Evolutionary conservation across 2,797 vertebrate genomes (phyloP).

Genomic region (Synanceia verrucosa): DNA sequence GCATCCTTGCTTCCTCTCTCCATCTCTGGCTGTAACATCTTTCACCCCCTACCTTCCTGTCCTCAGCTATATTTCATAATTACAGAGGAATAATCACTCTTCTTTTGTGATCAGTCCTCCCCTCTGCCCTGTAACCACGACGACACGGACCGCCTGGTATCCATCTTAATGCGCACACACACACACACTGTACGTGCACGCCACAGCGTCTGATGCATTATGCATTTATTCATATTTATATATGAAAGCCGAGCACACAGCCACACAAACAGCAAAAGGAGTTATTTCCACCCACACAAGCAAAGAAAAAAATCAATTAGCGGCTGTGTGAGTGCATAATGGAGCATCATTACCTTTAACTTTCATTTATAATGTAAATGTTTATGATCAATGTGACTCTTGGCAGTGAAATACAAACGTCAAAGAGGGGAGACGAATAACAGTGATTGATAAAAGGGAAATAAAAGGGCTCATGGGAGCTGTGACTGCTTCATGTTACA

Average conservation of each 20-base stretch:
- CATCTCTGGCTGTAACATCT: background rate
- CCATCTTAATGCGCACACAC: slow-evolving; percentile 26
- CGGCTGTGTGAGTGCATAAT: background rate
- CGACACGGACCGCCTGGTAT: slow-evolving; percentile 30
- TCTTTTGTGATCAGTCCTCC: background rate
- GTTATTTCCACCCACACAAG: slow-evolving; percentile 9
- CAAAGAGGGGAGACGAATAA: background rate
- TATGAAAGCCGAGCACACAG: background rate
- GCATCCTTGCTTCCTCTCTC: background rate
- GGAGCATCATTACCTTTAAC: background rate
- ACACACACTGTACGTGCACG: too few species aligned
- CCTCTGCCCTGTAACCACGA: background rate
- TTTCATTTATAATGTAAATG: background rate
- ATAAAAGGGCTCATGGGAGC: too few species aligned
- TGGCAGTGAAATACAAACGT: too few species aligned
- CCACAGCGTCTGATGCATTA: too few species aligned
- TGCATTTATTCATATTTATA: too few species aligned
- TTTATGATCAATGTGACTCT: background rate
- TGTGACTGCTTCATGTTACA: too few species aligned
- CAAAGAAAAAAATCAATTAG: slow-evolving; percentile 1
- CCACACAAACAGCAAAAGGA: background rate
- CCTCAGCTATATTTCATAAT: slow-evolving; percentile 15
- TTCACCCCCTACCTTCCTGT: background rate
- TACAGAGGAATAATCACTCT: slow-evolving; percentile 11
- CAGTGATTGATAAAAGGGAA: too few species aligned